A percentile compares a stretch with the other conserved stretches of the same genome.
These are phyloP conservation scores for Adineta ricciae DNA, from an alignment of 2,888 invertebrate genomes.

Conservation along the genomic window DNA sequence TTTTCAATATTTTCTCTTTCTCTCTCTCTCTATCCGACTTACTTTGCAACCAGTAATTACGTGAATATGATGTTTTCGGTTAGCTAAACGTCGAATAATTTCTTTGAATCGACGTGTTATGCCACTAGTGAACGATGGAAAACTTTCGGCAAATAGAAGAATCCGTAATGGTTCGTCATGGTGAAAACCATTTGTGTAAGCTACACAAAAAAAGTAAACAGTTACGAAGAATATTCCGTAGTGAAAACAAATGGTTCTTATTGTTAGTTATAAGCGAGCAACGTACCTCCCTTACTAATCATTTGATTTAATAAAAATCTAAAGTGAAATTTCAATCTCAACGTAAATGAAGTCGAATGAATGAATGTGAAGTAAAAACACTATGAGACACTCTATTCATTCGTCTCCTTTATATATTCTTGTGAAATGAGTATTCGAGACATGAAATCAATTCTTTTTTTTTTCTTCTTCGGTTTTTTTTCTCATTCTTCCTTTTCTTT, in stretches of 20 bases:
- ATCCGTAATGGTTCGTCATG: constrained; percentile 4
- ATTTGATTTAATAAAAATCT: neutral
- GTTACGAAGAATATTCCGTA: neutral
- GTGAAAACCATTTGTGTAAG: neutral
- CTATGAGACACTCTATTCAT: neutral
- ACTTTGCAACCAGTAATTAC: constrained; percentile 31
- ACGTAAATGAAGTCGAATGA: neutral
- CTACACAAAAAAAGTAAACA: neutral
- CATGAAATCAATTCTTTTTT: neutral
- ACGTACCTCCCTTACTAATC: neutral
- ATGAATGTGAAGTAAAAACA: neutral
- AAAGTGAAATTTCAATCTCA: neutral
- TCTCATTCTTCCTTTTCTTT: neutral
- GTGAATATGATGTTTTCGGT: constrained; percentile 19
- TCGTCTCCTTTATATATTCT: neutral
- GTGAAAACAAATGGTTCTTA: too few relatives aligned
- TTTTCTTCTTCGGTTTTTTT: neutral
- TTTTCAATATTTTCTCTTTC: neutral
- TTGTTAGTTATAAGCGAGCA: too few relatives aligned
- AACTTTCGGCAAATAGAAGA: constrained; percentile 32
- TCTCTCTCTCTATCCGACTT: neutral
- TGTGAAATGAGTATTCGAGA: neutral
- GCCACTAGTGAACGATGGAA: constrained; percentile 34
- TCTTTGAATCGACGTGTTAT: constrained; percentile 33
- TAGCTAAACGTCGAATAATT: constrained; percentile 28